Conservation (phyloP, 2,888 invertebrate species). For the Drosophila anomelani region DNA sequence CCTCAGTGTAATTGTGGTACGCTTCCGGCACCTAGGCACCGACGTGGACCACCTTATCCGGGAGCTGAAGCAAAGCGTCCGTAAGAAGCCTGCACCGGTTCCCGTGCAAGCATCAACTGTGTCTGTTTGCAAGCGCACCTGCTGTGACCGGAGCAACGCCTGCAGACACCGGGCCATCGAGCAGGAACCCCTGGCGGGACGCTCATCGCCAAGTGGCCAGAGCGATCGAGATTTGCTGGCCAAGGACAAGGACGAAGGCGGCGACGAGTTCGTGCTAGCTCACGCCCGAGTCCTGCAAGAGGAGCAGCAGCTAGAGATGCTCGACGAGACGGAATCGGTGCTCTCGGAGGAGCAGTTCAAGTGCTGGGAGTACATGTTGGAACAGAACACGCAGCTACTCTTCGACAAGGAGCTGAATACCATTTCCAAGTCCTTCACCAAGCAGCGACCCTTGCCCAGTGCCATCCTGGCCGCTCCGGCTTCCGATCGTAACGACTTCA, state of each 20-base stretch:
- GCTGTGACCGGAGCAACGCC: slow-evolving; percentile 72
- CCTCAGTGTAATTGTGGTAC: slow-evolving; percentile 93
- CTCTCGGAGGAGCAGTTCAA: slow-evolving; percentile 94
- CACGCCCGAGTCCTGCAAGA: slow-evolving; percentile 86
- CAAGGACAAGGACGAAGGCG: slow-evolving; percentile 59
- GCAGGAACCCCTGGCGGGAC: slow-evolving; percentile 71
- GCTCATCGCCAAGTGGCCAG: slow-evolving; percentile 94
- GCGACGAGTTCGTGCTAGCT: slow-evolving; percentile 82
- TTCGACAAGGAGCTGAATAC: slow-evolving; percentile 95
- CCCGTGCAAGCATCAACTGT: slow-evolving; percentile 85
- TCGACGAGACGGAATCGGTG: slow-evolving; percentile 86
- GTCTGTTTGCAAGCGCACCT: slow-evolving; percentile 69
- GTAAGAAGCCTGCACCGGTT: slow-evolving; percentile 87
- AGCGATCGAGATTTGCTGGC: slow-evolving; percentile 88
- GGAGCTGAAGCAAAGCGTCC: slow-evolving; percentile 91
- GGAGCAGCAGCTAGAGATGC: slow-evolving; percentile 85
- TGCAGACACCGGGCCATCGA: slow-evolving; percentile 64
- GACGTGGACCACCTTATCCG: slow-evolving; percentile 91
- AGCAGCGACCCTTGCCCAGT: slow-evolving; percentile 63
- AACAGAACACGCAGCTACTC: slow-evolving; percentile 94
- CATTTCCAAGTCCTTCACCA: slow-evolving; percentile 88
- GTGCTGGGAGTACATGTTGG: slow-evolving; percentile 97
- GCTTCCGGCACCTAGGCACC: slow-evolving; percentile 89
- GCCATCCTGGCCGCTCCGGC: slow-evolving; percentile 14
- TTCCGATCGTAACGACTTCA: slow-evolving; percentile 72